These are phyloP conservation scores for Dolichotis patagonum DNA, from an alignment of 2,113 vertebrate genomes.

Conservation along the genomic window DNA sequence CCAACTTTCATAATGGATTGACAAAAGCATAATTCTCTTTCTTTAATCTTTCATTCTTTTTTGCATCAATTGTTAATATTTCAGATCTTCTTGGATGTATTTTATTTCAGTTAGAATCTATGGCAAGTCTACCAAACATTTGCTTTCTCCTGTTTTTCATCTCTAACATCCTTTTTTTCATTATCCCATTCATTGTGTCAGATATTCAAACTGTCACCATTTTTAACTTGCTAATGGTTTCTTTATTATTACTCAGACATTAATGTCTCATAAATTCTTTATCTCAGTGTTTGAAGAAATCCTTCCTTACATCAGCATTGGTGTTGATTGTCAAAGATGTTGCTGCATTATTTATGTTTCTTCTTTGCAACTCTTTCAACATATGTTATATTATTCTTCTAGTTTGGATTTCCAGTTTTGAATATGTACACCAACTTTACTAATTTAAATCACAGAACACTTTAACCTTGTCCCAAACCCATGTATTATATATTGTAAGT, in stretches of 20 bases:
- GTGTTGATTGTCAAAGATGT: neutral
- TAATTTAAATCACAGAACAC: neutral
- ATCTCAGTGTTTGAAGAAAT: neutral
- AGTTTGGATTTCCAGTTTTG: neutral
- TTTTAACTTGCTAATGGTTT: constrained; percentile 50
- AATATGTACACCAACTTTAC: neutral
- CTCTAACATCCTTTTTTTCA: neutral
- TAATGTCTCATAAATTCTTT: neutral
- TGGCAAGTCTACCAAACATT: neutral
- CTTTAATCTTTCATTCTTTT: neutral
- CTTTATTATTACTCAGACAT: neutral
- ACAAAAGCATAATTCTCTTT: neutral
- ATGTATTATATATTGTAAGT: neutral
- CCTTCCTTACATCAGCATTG: neutral
- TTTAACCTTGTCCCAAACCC: neutral
- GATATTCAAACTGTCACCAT: neutral
- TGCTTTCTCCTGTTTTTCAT: constrained; percentile 9
- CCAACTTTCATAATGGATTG: neutral
- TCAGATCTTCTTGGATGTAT: neutral
- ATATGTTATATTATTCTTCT: neutral
- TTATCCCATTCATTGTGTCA: neutral
- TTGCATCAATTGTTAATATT: neutral
- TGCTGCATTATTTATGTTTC: neutral
- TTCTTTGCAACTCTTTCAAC: neutral
- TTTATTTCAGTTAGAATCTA: constrained; percentile 31